Conservation (phyloP, 1,140 invertebrate genomes). For the Drosophila athabasca region DNA sequence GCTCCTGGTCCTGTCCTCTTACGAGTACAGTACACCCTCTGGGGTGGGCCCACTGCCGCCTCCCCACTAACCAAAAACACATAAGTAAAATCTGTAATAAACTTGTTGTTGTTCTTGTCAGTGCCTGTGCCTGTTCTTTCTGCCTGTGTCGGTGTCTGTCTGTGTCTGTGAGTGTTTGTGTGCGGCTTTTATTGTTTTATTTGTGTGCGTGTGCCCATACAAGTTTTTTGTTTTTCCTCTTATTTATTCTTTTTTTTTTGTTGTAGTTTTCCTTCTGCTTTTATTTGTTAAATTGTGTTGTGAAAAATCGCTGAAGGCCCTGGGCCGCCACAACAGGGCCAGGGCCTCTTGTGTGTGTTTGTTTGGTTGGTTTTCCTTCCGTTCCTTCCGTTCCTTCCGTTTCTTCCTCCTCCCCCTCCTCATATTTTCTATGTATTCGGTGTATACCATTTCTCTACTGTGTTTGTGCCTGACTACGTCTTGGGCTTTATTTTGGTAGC, state of each 20-base stretch:
- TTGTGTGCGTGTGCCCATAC: conserved; percentile 55
- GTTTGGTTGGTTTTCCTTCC: conserved; percentile 17
- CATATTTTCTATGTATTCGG: conserved; percentile 17
- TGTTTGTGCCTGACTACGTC: conserved; percentile 49
- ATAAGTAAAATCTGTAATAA: conserved; percentile 81
- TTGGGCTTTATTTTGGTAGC: conserved; percentile 66
- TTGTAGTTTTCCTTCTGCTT: conserved; percentile 52
- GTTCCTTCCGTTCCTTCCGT: conserved; percentile 17
- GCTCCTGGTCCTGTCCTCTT: no score
- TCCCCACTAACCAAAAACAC: conserved; percentile 62
- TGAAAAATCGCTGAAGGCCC: conserved; percentile 75
- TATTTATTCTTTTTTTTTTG: conserved; percentile 27
- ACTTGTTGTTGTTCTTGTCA: conserved; percentile 62
- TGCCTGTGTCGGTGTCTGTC: conserved; percentile 50
- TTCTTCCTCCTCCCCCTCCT: conserved; percentile 9
- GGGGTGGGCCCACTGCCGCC: not conserved
- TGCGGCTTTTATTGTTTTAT: conserved; percentile 77
- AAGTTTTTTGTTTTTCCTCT: conserved; percentile 70
- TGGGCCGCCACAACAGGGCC: conserved; percentile 40
- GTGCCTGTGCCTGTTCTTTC: conserved; percentile 22
- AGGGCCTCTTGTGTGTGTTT: conserved; percentile 47
- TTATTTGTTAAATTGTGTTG: conserved; percentile 82
- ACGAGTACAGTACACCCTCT: no score
- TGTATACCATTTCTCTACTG: conserved; percentile 18
- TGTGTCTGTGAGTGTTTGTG: conserved; percentile 64